Evolutionary conservation across 2,113 vertebrate genomes (phyloP).

Genomic region (Azemiops feae): DNA sequence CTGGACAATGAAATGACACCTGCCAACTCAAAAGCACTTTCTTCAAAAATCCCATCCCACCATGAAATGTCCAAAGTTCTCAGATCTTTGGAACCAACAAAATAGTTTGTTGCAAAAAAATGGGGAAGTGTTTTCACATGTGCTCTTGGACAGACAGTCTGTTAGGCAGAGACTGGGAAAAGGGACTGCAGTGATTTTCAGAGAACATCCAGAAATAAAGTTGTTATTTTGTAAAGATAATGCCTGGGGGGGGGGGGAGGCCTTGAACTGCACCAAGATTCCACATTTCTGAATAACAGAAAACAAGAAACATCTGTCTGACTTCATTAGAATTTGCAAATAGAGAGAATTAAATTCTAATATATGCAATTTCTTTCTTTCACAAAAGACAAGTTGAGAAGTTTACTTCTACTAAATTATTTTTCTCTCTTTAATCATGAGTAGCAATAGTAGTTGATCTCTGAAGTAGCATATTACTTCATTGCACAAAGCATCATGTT

Average conservation of each 20-base stretch:
- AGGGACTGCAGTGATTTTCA: not conserved
- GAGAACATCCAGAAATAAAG: not conserved
- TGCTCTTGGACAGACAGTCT: not conserved
- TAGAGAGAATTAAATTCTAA: not conserved
- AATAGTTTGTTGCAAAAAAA: not conserved
- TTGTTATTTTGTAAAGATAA: not conserved
- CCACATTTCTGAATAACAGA: not conserved
- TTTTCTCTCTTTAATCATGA: not conserved
- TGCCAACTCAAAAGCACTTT: too few species aligned
- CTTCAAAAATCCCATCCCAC: not conserved
- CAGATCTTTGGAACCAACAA: not conserved
- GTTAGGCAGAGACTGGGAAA: not conserved
- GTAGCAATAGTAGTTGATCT: not conserved
- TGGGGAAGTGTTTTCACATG: not conserved
- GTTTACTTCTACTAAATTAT: not conserved
- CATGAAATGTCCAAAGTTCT: not conserved
- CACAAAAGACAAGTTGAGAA: not conserved
- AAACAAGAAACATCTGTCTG: constrained; percentile 21
- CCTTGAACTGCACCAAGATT: not conserved
- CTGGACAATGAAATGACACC: not conserved
- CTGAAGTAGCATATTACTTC: not conserved
- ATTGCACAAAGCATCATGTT: not conserved
- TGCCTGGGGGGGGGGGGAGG: not conserved
- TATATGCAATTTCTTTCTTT: constrained; percentile 14
- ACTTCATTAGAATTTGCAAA: constrained; percentile 13